A percentile compares a stretch with the other conserved stretches of the same genome.
Conservation (phyloP, 2,113 vertebrate species). For the Oryctolagus cuniculus region mOryCun1.1 NC_091445.1:29783001-29783500, state of each 20-base stretch:
- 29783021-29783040: too few species aligned
- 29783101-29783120: too few species aligned
- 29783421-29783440: slow-evolving; percentile 10
- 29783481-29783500: slow-evolving; percentile 24
- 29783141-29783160: too few species aligned
- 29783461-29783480: slow-evolving; percentile 16
- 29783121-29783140: too few species aligned
- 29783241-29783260: slow-evolving; percentile 4
- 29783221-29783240: background rate
- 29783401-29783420: background rate
- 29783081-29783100: too few species aligned
- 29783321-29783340: background rate
- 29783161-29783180: too few species aligned
- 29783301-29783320: background rate
- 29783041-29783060: too few species aligned
- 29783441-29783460: slow-evolving; percentile 8
- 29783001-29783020: too few species aligned
- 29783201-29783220: too few species aligned
- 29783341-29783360: background rate
- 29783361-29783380: background rate
- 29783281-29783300: background rate
- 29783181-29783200: too few species aligned
- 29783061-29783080: too few species aligned
- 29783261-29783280: background rate
- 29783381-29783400: background rate